Base-by-base conservation (phyloP, 2,797 vertebrate genomes). In the Esox masquinongy region DNA sequence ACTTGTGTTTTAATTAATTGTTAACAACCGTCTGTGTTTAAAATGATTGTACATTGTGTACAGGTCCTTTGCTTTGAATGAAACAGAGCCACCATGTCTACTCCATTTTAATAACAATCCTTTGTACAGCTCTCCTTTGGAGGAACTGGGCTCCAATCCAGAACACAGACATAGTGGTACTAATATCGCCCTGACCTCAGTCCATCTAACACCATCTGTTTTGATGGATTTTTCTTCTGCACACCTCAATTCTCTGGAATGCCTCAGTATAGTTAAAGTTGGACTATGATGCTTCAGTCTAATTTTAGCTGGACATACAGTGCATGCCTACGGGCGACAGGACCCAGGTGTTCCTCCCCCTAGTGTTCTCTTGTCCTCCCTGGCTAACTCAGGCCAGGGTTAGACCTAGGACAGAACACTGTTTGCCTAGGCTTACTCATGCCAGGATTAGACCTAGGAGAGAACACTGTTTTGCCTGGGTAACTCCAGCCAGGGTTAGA, bases 271-370 rank as follows among this genome's bases (percentile, higher is more conserved):
- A 53, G 61, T 70, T 73, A 74, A 49, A 78, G 63, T 47, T 59
- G 70, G 43, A 47, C 78, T 49, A 19, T 84, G 29, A 31, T 31
- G 29, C 29, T 31, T 31, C 29, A 31, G 29, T 31, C 29, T 31
- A n/a, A 29, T 36, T 16, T 19, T 56, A 80, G 86, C 83, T 81
- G 74, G 83, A 43, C 77, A 39, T 64, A 64, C 14, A 16, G 63
- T 73, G 74, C 74, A 17, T 68, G 70, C 78, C 83, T 68, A 74
- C n/a, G 74, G 83, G 78, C 6, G 59, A 19, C 36, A 73, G 84
- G 88, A 80, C 90, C 84, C 91, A 91, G 89, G 86, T 92, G 92
- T 72, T 73, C 26, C 36, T 83, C 59, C 77, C 26, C 72, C 22
- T 22, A 53, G 76, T 79, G 68, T 75, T 71, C 22, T 29, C 22